Conservation (phyloP, 2,797 vertebrate species). For the Miichthys miiuy region DNA sequence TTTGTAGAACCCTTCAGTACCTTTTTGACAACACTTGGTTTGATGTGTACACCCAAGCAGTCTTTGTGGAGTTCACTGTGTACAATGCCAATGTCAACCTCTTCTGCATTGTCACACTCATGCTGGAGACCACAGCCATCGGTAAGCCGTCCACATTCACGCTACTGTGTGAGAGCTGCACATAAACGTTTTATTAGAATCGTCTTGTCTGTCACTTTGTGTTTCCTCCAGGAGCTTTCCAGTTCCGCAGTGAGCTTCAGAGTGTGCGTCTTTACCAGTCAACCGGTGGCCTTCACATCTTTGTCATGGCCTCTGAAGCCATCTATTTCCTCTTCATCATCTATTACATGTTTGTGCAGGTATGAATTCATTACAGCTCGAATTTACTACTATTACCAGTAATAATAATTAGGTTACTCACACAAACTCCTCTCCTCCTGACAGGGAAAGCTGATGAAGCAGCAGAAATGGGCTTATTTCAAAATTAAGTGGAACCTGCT, state of each 20-base stretch:
- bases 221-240: constrained; percentile 89
- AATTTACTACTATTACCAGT: neutral
- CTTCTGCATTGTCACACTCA: constrained; percentile 92
- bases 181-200: neutral
- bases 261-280: constrained; percentile 92
- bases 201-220: neutral
- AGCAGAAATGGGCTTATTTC: constrained; percentile 91
- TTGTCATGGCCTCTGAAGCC: constrained; percentile 92
- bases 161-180: neutral
- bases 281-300: constrained; percentile 90
- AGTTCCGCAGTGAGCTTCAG: constrained; percentile 88
- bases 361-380: constrained; percentile 56
- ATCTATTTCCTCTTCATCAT: constrained; percentile 94
- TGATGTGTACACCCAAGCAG: constrained; percentile 91
- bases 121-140: constrained; percentile 91
- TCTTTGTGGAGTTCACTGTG: constrained; percentile 95
- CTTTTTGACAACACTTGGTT: constrained; percentile 93
- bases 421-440: constrained; percentile 41
- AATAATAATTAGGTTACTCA: neutral
- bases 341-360: constrained; percentile 95
- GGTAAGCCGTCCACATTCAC: constrained; percentile 81
- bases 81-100: constrained; percentile 98
- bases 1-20: constrained; percentile 88
- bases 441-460: constrained; percentile 90
- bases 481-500: constrained; percentile 93